Conservation (phyloP, 2,113 vertebrate genomes). For the Zosterops borbonicus region DNA sequence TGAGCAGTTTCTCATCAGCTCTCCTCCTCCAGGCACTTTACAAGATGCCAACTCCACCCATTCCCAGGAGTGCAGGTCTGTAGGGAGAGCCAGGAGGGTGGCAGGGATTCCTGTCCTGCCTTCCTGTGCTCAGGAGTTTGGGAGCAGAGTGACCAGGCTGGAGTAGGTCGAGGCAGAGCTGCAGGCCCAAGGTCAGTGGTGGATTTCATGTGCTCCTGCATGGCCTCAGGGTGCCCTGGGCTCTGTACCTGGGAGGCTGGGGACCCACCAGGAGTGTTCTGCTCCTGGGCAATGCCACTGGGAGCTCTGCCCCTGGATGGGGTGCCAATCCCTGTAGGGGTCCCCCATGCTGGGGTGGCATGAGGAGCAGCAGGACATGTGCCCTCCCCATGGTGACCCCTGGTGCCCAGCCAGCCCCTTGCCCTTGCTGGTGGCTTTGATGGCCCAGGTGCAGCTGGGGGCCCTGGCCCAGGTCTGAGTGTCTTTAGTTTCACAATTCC, state of each 20-base stretch:
- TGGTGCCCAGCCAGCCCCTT: not conserved
- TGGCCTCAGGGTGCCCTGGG: not conserved
- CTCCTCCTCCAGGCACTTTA: not conserved
- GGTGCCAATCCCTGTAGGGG: not conserved
- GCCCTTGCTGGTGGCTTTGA: not conserved
- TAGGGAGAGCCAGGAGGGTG: not conserved
- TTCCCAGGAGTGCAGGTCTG: rapidly evolving
- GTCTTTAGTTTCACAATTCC: not conserved
- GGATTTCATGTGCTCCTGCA: not conserved
- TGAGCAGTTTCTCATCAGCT: not conserved
- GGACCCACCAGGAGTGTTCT: not conserved
- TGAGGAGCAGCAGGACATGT: not conserved
- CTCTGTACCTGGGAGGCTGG: not conserved
- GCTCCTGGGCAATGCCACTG: not conserved
- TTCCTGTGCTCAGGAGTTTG: not conserved
- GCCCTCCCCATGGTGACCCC: rapidly evolving
- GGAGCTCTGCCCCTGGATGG: not conserved
- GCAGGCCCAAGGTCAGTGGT: rapidly evolving
- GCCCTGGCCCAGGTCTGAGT: not conserved
- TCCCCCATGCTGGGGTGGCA: not conserved
- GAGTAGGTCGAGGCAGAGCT: not conserved
- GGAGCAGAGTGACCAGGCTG: not conserved
- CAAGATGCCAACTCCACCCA: rapidly evolving
- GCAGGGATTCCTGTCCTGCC: not conserved
- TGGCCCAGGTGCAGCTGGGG: not conserved